A percentile compares a stretch with the other conserved stretches of the same genome.
phyloP scores from a whole-genome alignment of 2,797 vertebrate genomes.

The Hemibagrus guttatus region DNA sequence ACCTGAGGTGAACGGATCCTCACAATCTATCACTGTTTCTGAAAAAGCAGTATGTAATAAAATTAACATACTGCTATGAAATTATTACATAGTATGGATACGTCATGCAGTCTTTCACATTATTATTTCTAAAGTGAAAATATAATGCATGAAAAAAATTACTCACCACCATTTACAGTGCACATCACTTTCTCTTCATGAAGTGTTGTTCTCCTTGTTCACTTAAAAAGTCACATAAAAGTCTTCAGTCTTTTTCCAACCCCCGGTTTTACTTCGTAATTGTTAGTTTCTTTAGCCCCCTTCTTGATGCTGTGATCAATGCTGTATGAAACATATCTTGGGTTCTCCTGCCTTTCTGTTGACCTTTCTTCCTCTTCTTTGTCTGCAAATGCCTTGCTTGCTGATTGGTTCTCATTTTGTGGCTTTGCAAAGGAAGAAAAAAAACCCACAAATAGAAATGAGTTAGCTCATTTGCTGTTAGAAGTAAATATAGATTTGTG shows the following conservation, averaged over 20 bases:
- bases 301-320: background rate
- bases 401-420: background rate
- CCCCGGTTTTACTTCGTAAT: background rate
- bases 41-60: background rate
- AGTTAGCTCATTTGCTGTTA: background rate
- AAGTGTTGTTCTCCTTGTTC: background rate
- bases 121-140: background rate
- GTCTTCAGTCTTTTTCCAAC: conserved; percentile 2
- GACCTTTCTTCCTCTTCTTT: background rate
- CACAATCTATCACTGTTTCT: background rate
- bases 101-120: background rate
- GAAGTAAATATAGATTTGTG: background rate
- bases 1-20: background rate
- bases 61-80: background rate
- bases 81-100: background rate
- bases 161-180: background rate
- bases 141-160: background rate
- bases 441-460: conserved; percentile 2
- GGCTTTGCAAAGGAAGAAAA: background rate
- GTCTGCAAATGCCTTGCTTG: background rate
- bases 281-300: background rate
- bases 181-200: background rate
- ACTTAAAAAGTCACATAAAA: background rate
- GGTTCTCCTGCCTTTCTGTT: background rate
- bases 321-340: background rate